Percentiles rank a stretch among this genome's conserved stretches.
phyloP scores from a whole-genome alignment of 2,797 vertebrate genomes.

The Platalea minor region DNA sequence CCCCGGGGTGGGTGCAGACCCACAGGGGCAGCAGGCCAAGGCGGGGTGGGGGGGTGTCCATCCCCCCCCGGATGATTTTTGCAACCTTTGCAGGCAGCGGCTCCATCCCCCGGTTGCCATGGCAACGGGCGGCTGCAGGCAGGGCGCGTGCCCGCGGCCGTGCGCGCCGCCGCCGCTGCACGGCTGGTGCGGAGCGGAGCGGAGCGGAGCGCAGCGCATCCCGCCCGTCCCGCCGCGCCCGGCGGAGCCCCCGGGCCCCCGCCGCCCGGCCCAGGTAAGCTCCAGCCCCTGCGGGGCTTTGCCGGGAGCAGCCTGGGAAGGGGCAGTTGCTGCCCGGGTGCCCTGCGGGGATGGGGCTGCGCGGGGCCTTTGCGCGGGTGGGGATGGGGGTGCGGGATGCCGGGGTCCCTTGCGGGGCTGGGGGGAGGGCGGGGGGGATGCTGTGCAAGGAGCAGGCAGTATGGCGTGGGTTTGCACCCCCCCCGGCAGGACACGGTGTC shows the following conservation, averaged over 20 bases:
- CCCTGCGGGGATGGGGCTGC: neutral
- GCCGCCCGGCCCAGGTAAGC: constrained; percentile 65
- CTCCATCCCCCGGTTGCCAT: constrained; percentile 71
- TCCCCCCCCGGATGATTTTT: neutral
- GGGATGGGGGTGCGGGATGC: neutral
- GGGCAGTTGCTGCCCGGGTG: neutral
- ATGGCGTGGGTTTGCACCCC: neutral
- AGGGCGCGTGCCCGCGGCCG: constrained; percentile 15
- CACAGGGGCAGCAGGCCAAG: neutral
- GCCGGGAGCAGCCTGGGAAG: neutral
- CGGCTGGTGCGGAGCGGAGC: neutral
- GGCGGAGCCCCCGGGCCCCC: neutral
- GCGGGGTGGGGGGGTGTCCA: neutral
- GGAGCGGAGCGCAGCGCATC: neutral
- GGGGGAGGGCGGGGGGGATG: neutral
- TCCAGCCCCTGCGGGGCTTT: neutral
- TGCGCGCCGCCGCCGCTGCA: neutral
- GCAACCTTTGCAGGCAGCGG: neutral
- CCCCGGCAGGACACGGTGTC: neutral
- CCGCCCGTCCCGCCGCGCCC: neutral
- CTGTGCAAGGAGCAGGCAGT: neutral
- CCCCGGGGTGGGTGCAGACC: neutral
- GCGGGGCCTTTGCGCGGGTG: neutral
- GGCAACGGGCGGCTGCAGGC: constrained; percentile 59
- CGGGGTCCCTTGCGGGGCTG: neutral